A percentile compares a stretch with the other conserved stretches of the same genome.
Conservation (phyloP, 2,888 invertebrate genomes). For the Watsonalla cultraria region DNA sequence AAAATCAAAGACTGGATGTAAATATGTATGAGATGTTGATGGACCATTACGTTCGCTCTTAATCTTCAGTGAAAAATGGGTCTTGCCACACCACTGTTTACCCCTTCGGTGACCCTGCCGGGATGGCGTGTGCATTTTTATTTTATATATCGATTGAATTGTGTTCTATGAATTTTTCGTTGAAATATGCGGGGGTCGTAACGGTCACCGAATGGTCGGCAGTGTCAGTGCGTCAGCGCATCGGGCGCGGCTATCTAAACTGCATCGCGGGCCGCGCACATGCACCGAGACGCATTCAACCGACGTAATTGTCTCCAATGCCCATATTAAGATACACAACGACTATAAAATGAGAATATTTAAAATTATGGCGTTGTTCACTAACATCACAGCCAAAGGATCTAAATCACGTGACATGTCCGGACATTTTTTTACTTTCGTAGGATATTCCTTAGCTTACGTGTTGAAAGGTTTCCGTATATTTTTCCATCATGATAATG, state of each 20-base stretch:
- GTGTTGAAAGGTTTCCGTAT: not conserved
- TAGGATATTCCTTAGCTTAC: not conserved
- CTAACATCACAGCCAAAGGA: not conserved
- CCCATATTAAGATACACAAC: conserved; percentile 47
- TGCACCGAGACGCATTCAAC: conserved; percentile 30
- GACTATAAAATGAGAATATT: conserved; percentile 26
- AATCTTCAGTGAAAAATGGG: too few relatives aligned
- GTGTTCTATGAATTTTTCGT: conserved; percentile 6
- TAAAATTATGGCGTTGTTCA: conserved; percentile 31
- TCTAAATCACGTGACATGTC: not conserved
- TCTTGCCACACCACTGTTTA: too few relatives aligned
- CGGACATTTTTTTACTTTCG: not conserved
- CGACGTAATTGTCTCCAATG: conserved; percentile 53
- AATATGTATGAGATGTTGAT: not conserved
- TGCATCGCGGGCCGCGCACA: conserved; percentile 42
- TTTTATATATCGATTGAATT: too few relatives aligned
- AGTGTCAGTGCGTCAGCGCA: conserved; percentile 17
- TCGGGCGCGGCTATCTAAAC: conserved; percentile 54
- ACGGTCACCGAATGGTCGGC: conserved; percentile 2
- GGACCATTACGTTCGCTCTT: too few relatives aligned
- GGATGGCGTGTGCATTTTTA: too few relatives aligned
- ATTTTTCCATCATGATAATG: not conserved
- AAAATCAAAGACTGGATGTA: too few relatives aligned
- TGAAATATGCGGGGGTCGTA: conserved; percentile 7
- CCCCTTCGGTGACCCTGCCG: too few relatives aligned